Evolutionary conservation across 1,140 invertebrate genomes (phyloP), one percentile per base, ranked within the genome.

Genomic region (Drosophila kanapiae): DNA sequence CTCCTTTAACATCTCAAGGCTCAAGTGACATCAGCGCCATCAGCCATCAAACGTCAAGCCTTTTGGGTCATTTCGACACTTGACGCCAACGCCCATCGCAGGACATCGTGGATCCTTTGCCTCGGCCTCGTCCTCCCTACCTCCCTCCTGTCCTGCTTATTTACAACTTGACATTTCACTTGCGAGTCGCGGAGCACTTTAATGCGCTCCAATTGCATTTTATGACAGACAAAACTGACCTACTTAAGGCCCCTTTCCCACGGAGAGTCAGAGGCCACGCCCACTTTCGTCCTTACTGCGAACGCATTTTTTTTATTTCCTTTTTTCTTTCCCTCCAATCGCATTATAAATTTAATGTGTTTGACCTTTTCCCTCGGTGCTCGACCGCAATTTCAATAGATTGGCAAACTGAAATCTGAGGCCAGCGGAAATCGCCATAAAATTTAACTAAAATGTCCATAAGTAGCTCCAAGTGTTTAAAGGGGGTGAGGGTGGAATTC

Each of bases 271-370:
- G 18, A 58, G 54, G 58, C 40, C 59, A 47, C 65, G 53, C 60
- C 29, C 69, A 37, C 33, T 42, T 54, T 29, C 42, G 33, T 49
- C 14, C 37, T 53, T 38, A 31, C 31, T 49, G 29, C 13, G 6
- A 37, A 10, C 27, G 23, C 23, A 3, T 23, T 23, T 23, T 43
- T 53, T 43, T 13, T 43, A 29, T 13, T 58, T 40, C 38, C 27
- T 18, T 38, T 63, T 31, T 23, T 33, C 37, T 37, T 45, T 45
- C 42, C 16, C 33, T 49, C 68, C 84, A 81, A 88, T 84, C 80
- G 70, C 85, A 88, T 90, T 84, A 88, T 84, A 90, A 88, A 88
- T 88, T 90, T 90, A 88, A 88, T 88, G 85, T 75, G 78, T 81
- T 87, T 87, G 80, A 87, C 84, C 77, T 84, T 88, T 47, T 49